Evolutionary conservation across 2,113 vertebrate species (phyloP).

Genomic region (Toxotes jaculatrix): DNA sequence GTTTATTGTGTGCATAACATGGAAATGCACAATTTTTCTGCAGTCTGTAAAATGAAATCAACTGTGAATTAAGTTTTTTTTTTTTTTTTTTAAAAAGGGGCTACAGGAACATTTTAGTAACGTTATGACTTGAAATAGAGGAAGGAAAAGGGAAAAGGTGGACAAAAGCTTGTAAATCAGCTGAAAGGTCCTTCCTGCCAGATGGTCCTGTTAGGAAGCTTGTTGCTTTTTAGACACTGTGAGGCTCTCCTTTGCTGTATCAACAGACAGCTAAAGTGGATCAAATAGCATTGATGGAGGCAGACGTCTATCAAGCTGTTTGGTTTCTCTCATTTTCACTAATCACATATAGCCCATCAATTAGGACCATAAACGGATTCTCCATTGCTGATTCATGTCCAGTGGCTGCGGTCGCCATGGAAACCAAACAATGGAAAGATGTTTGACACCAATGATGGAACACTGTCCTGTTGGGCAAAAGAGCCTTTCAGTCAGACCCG

Average conservation of each 20-base stretch:
- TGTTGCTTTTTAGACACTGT: constrained; percentile 27
- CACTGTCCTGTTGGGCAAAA: constrained; percentile 11
- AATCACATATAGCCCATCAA: constrained; percentile 59
- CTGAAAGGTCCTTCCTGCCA: constrained; percentile 62
- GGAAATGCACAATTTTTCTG: neutral
- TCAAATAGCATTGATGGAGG: constrained; percentile 50
- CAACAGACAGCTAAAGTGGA: constrained; percentile 46
- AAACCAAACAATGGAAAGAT: constrained; percentile 64
- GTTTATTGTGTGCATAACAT: neutral
- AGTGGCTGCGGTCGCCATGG: constrained; percentile 56
- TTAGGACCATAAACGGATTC: constrained; percentile 58
- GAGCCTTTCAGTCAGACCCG: neutral
- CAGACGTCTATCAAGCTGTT: constrained; percentile 40
- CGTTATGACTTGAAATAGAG: constrained; percentile 5
- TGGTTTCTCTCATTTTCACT: constrained; percentile 50
- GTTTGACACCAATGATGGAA: constrained; percentile 41
- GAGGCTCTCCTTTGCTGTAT: constrained; percentile 15
- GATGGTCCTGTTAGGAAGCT: constrained; percentile 34
- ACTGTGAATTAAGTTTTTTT: constrained; percentile 1
- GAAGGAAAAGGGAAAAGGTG: constrained; percentile 35
- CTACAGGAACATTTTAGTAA: constrained; percentile 25
- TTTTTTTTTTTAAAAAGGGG: neutral
- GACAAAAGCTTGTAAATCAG: constrained; percentile 34
- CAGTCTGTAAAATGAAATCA: constrained; percentile 16
- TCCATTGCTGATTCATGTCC: constrained; percentile 47